A percentile compares a stretch with the other conserved stretches of the same genome.
These are phyloP conservation scores for Zootoca vivipara DNA, from an alignment of 2,113 vertebrate species.

Conservation along the genomic window DNA sequence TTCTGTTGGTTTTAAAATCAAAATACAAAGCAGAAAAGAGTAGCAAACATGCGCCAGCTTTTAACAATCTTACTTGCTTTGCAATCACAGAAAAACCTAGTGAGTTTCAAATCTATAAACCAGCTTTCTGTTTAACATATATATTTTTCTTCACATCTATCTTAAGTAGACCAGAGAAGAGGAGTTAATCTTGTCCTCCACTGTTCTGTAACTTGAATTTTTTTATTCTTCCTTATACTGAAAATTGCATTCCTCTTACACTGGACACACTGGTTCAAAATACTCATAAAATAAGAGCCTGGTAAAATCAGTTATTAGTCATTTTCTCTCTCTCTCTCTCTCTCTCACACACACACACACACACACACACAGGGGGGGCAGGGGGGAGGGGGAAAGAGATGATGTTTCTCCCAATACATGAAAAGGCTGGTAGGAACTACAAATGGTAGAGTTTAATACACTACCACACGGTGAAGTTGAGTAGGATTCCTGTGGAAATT, in stretches of 20 bases:
- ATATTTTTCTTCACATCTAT: rapidly evolving
- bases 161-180: not conserved
- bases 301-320: not conserved
- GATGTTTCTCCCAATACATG: not conserved
- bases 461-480: not conserved
- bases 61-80: constrained; percentile 14
- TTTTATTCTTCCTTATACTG: not conserved
- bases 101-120: not conserved
- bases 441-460: not conserved
- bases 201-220: not conserved
- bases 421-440: not conserved
- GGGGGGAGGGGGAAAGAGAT: too few relatives aligned
- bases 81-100: constrained; percentile 12
- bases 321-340: too few relatives aligned
- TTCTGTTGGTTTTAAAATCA: not conserved
- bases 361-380: too few relatives aligned
- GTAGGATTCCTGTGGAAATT: not conserved
- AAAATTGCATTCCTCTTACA: not conserved
- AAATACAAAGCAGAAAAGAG: not conserved
- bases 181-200: constrained; percentile 29
- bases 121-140: constrained; percentile 19
- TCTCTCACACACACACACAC: too few relatives aligned
- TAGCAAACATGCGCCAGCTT: not conserved
- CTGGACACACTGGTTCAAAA: not conserved
- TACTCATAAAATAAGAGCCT: not conserved